A percentile compares a stretch with the other conserved stretches of the same genome.
These are phyloP conservation scores for Sebastes iracundus DNA, from an alignment of 2,797 vertebrate genomes.

Conservation along the genomic window DNA sequence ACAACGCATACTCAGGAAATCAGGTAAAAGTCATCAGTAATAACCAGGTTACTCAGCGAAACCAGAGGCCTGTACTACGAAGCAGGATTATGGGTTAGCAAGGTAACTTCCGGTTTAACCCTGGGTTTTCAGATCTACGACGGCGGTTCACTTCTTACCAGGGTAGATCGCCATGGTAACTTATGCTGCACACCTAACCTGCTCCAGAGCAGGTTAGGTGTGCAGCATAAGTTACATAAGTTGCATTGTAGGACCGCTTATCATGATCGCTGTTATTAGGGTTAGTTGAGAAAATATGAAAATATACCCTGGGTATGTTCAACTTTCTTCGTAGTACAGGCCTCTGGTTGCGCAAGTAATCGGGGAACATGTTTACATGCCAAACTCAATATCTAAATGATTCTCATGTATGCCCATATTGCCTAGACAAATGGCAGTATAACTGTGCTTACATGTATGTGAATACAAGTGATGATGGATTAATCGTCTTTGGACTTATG, in stretches of 20 bases:
- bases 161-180: too few species aligned
- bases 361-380: not conserved
- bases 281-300: too few species aligned
- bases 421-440: not conserved
- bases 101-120: too few species aligned
- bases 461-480: not conserved
- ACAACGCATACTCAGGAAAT: not conserved
- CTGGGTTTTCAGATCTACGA: too few species aligned
- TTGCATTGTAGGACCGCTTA: too few species aligned
- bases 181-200: too few species aligned
- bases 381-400: too few species aligned
- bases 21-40: slow-evolving; percentile 39
- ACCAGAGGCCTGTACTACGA: not conserved
- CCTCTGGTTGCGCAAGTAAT: not conserved
- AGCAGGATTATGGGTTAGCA: not conserved
- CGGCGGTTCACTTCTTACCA: too few species aligned
- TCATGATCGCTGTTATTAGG: too few species aligned
- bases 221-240: too few species aligned
- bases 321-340: not conserved
- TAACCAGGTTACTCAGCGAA: not conserved
- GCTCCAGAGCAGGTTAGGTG: too few species aligned
- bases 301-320: too few species aligned
- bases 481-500: not conserved
- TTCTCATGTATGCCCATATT: not conserved
- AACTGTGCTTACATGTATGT: not conserved